Evolutionary conservation across 2,888 invertebrate species (phyloP), one percentile per base, ranked within the genome.

Genomic region (Macrophya annulata): DNA sequence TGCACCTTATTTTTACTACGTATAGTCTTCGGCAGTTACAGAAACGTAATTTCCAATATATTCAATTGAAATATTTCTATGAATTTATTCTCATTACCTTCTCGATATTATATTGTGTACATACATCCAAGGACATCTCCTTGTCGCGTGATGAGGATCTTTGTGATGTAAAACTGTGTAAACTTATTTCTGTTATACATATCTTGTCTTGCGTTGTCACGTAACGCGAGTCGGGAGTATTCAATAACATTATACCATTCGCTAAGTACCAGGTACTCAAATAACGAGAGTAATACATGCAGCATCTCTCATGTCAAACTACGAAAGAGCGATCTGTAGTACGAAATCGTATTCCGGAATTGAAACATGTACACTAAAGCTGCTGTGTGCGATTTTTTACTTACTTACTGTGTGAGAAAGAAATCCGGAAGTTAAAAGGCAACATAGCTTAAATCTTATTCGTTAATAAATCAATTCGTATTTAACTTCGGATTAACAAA

Each of bases 241-340:
- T 81, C 62, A 43, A 81, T 81, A 81, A 81, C 81, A 59, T 31
- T 21, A 15, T 62, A 62, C 81, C 21, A 62, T 59, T 81, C 21
- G 59, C 81, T 43, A 43, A 81, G 81, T 31, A 81, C 59, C 43
- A 62, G 59, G 21, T 62, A 25, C 77, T 81, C 81, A 12, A 62
- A 81, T 81, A 31, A 81, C 81, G 8, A 43, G 62, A 43, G 81
- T 31, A 68, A 37, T 68, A 68, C 37, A 55, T 10, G n/a, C 6
- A 4, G 55, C 48, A 77, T 48, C 31, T 48, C 9, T 37, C 25
- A 3, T n/a, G 17, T 55, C 77, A 51, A 25, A 76, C 62, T 15
- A 68, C 17, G 37, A 68, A 68, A 68, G 15, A 17, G 15, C 37
- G 17, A 37, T 37, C 37, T 68, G 68, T 37, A 37, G 68, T 68